Percentiles rank a stretch among this genome's conserved stretches.
These are phyloP conservation scores for Aspidiotus rigidus DNA, from an alignment of 2,888 invertebrate genomes.

Conservation along the genomic window DNA sequence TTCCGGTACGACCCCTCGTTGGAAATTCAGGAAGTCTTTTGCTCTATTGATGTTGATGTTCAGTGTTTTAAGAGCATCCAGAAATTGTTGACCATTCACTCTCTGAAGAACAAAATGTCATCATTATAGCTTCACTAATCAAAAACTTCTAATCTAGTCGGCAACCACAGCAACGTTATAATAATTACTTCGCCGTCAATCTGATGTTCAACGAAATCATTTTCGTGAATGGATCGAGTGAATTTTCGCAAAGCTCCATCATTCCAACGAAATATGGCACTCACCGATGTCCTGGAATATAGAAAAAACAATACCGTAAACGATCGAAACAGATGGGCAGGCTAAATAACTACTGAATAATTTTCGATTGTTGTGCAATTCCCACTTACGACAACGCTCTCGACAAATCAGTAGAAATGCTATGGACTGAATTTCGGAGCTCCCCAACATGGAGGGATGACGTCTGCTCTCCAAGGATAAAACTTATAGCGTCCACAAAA, in stretches of 20 bases:
- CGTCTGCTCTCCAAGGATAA: slow-evolving; percentile 98
- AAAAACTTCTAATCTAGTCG: too few relatives aligned
- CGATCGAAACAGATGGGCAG: not conserved
- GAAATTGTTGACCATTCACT: slow-evolving; percentile 74
- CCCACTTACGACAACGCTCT: slow-evolving; percentile 64
- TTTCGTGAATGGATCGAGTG: slow-evolving; percentile 79
- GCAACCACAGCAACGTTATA: too few relatives aligned
- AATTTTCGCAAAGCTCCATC: slow-evolving; percentile 73
- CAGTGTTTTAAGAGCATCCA: slow-evolving; percentile 78
- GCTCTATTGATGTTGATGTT: slow-evolving; percentile 93
- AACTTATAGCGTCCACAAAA: slow-evolving; percentile 99
- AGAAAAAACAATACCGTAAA: slow-evolving; percentile 29
- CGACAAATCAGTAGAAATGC: slow-evolving; percentile 91
- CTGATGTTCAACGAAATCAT: slow-evolving; percentile 78
- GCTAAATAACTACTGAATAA: slow-evolving; percentile 6
- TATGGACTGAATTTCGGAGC: slow-evolving; percentile 92
- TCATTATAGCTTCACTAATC: not conserved
- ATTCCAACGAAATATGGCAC: slow-evolving; percentile 79
- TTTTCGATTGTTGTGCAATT: not conserved
- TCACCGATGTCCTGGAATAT: slow-evolving; percentile 74
- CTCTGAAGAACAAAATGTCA: slow-evolving; percentile 48
- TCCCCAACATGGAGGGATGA: slow-evolving; percentile 87
- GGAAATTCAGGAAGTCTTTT: slow-evolving; percentile 97
- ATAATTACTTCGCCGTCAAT: slow-evolving; percentile 70
- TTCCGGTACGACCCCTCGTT: slow-evolving; percentile 97